A percentile compares a stretch with the other conserved stretches of the same genome.
phyloP scores from a whole-genome alignment of 2,888 invertebrate genomes.

The Macrophya annulata region DNA sequence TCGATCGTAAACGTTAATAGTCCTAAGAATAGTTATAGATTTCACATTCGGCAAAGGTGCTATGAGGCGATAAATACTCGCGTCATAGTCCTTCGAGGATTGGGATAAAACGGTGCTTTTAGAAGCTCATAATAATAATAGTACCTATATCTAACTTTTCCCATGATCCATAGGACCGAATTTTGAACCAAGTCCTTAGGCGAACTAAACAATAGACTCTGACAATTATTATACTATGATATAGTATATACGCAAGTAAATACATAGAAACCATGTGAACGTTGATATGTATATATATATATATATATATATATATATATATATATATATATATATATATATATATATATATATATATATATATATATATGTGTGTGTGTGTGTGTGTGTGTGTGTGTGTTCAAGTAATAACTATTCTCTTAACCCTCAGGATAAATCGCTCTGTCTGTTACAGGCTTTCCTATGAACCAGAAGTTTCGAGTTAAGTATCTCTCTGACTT shows the following conservation, averaged over 20 bases:
- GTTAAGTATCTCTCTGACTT: neutral
- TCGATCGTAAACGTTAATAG: conserved; percentile 40
- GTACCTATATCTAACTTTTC: neutral
- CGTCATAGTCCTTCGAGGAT: neutral
- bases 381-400: too few species aligned
- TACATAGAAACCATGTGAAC: neutral
- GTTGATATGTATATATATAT: neutral
- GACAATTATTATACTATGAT: conserved; percentile 10
- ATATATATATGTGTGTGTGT: too few species aligned
- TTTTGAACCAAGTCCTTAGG: neutral
- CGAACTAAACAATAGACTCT: neutral
- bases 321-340: too few species aligned
- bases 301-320: too few species aligned
- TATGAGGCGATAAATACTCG: neutral
- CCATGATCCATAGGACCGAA: neutral
- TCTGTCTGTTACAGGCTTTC: conserved; percentile 61
- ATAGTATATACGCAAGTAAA: neutral
- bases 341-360: too few species aligned
- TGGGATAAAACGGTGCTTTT: neutral
- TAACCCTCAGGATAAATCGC: conserved; percentile 60
- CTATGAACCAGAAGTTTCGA: conserved; percentile 44
- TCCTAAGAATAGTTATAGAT: conserved; percentile 15
- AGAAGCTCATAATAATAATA: neutral
- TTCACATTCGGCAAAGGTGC: conserved; percentile 38
- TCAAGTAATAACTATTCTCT: neutral